Evolutionary conservation across 2,888 invertebrate genomes (phyloP).

Genomic region (Rhagonycha lutea): DNA sequence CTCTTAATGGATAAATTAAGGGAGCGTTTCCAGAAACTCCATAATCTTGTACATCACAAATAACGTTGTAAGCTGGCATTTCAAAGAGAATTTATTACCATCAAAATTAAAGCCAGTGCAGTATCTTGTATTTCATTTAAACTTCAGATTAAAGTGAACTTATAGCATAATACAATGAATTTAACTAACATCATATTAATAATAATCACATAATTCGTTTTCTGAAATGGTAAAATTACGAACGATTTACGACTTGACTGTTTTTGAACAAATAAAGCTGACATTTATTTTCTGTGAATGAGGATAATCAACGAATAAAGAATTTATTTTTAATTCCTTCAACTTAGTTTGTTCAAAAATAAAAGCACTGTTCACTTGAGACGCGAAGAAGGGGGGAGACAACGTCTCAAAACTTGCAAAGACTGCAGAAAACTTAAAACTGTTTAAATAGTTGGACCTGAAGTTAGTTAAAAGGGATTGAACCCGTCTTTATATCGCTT

Average conservation of each 20-base stretch:
- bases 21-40: not conserved
- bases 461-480: not conserved
- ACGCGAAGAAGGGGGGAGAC: not conserved
- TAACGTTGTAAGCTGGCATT: not conserved
- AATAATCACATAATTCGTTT: not conserved
- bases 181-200: not conserved
- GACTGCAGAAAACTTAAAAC: not conserved
- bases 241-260: not conserved
- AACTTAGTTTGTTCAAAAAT: not conserved
- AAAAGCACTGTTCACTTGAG: not conserved
- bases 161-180: not conserved
- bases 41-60: constrained; percentile 1
- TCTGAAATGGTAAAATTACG: not conserved
- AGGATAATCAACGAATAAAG: not conserved
- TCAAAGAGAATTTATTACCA: not conserved
- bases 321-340: not conserved
- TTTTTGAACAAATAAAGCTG: not conserved
- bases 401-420: not conserved
- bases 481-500: too few relatives aligned
- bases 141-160: not conserved
- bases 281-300: not conserved
- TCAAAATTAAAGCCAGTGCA: not conserved
- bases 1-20: constrained; percentile 2
- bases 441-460: not conserved
- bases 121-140: not conserved